Evolutionary conservation across 2,797 vertebrate species (phyloP), one percentile per base, ranked within the genome.

Genomic region (Graptemys geographica): DNA sequence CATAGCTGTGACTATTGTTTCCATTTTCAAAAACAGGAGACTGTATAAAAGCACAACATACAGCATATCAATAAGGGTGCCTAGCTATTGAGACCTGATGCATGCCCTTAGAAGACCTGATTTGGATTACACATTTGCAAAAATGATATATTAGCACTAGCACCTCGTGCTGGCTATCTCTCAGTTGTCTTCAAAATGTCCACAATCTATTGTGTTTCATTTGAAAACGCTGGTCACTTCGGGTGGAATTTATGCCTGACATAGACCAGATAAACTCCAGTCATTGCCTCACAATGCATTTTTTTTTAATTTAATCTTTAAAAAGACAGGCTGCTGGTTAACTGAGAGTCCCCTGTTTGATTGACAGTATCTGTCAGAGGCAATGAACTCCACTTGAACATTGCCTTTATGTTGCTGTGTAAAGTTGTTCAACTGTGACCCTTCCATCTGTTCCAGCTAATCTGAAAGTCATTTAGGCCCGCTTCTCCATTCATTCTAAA

Each of bases 401-500:
- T 98, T 95, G 98, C 98, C 98, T 99, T 99, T 98, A 98, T 99
- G 98, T 97, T 97, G 92, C 98, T 98, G 98, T 99, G 98, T 99
- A 98, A 98, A 99, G 98, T 98, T 99, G 98, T 98, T 99, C 98
- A 98, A 98, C 98, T 99, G 98, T 99, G 99, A 99, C 99, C 99
- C 97, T 98, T 98, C 99, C 99, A 99, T 99, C 99, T 99, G 99
- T 98, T 99, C 98, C 98, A 98, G 98, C 98, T 99, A 98, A 99
- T 99, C 98, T 99, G 98, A 98, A 98, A 98, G 98, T 98, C 98
- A 98, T 98, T 99, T 98, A 98, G 98, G 96, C 98, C 97, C 89
- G 65, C 97, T 97, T 97, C 98, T 95, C 97, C 97, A 98, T 98
- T 98, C 98, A 98, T 97, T 86, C 93, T 91, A 97, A 98, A 98